Conservation (phyloP, 2,113 vertebrate species). For the cat (Felis catus) region F.catus_Fca126_mat1.0 CM031418.1:75674501-75675000, state of each 20-base stretch:
- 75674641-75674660: neutral
- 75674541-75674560: neutral
- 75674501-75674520: neutral
- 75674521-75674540: neutral
- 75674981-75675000: no score
- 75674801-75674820: no score
- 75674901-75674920: no score
- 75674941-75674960: no score
- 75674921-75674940: no score
- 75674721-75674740: neutral
- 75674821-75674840: no score
- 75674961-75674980: no score
- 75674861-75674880: no score
- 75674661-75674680: neutral
- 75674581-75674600: neutral
- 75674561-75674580: neutral
- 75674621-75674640: neutral
- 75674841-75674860: no score
- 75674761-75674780: no score
- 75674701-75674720: neutral
- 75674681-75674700: constrained; percentile 6
- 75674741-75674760: neutral
- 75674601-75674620: neutral
- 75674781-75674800: no score
- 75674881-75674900: no score